A percentile compares a stretch with the other conserved stretches of the same genome.
phyloP scores from a whole-genome alignment of 2,113 vertebrate species.

The Nycticryphes semicollaris region DNA sequence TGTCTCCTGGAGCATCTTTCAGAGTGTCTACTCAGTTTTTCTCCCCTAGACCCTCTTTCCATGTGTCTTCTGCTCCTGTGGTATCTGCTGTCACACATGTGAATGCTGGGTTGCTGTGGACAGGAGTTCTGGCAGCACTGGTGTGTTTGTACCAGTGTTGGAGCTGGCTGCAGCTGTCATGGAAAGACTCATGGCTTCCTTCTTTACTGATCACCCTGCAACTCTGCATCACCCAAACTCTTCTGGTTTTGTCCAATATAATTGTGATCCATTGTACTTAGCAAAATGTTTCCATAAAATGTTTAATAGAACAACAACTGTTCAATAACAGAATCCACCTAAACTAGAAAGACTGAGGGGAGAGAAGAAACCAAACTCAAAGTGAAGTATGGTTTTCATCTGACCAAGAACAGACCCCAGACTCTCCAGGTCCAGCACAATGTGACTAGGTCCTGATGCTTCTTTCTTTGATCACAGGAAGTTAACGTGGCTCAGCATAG shows the following conservation, averaged over 20 bases:
- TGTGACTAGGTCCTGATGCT: background rate
- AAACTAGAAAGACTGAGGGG: background rate
- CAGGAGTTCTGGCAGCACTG: background rate
- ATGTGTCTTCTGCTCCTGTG: fast-evolving
- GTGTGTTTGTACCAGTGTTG: background rate
- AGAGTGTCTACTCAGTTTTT: background rate
- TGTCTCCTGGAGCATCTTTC: background rate
- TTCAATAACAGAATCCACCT: background rate
- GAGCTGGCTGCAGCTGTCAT: background rate
- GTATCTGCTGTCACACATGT: fast-evolving
- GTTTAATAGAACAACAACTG: background rate
- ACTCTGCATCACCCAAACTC: background rate
- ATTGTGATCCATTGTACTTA: background rate
- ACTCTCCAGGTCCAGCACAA: background rate
- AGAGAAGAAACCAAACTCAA: background rate
- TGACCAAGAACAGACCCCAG: background rate
- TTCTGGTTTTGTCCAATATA: background rate
- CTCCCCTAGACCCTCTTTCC: background rate
- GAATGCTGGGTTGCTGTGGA: background rate
- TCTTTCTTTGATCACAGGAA: background rate
- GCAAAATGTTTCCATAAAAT: background rate
- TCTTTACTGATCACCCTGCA: background rate
- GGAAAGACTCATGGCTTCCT: background rate
- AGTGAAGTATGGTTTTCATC: background rate
- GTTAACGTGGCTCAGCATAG: background rate